Evolutionary conservation across 2,888 invertebrate species (phyloP), one percentile per base, ranked within the genome.

Genomic region (Cephus runcator): DNA sequence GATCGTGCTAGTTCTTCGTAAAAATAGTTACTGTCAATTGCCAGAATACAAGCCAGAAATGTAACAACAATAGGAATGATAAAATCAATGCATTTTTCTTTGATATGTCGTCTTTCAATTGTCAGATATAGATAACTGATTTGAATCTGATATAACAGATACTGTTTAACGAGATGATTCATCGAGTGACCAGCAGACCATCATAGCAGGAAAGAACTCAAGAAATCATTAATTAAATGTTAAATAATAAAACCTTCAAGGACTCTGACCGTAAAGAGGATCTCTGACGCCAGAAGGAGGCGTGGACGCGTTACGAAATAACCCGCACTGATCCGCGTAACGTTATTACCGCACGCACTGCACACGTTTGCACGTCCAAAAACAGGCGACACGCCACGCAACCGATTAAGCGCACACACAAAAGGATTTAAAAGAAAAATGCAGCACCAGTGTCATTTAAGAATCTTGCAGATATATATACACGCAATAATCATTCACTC

Each of bases 311-410:
- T 71, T 71, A 71, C 71, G 71, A 71, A 71, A 71, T 71, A 11
- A 12, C 31, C 31, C 33, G 71, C 71, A 34, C 71, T 33, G 71
- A 71, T 71, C 71, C 33, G 31, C 71, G 71, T 71, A 71, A 71
- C 71, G 12, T 71, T 71, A 34, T 71, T 71, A 71, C 71, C 71
- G 12, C 71, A 71, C 71, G 71, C 71, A 71, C 71, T 71, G 71
- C 71, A 71, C 71, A 15, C 15, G 33, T 31, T 33, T 31, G 71
- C 71, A 23, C 31, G 34, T 34, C 31, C 31, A 12, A 56, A 56
- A 56, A 23, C 1, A 56, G 56, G 1, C 23, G 23, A 56, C 23
- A 56, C 56, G 56, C 40, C 40, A 40, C 40, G 40, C 56, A 56
- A 56, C 56, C 56, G 56, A 56, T 56, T 23, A 56, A 23, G 56